Conservation (phyloP, 1,140 invertebrate species). For the Phenacoccus solenopsis region DNA sequence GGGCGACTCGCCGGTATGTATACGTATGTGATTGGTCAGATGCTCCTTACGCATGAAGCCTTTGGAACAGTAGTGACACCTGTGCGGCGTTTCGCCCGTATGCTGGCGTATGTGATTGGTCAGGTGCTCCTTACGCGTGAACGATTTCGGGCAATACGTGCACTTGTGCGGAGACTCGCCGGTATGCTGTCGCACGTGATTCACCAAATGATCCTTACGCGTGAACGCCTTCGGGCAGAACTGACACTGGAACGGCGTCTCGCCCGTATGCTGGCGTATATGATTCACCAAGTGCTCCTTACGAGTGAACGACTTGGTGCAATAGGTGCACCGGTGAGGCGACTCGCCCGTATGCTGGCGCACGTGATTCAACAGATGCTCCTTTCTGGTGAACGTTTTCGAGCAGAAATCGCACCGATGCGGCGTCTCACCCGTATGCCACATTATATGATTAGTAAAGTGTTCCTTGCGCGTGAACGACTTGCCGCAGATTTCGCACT, state of each 20-base stretch:
- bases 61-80: constrained; percentile 55
- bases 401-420: constrained; percentile 70
- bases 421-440: constrained; percentile 47
- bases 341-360: constrained; percentile 49
- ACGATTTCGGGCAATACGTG: constrained; percentile 67
- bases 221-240: constrained; percentile 72
- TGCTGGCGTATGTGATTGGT: constrained; percentile 68
- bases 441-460: constrained; percentile 31
- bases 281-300: constrained; percentile 60
- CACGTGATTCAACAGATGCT: constrained; percentile 65
- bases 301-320: constrained; percentile 72
- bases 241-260: constrained; percentile 69
- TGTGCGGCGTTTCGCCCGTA: constrained; percentile 55
- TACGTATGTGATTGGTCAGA: constrained; percentile 20
- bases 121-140: constrained; percentile 65
- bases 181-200: constrained; percentile 57
- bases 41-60: constrained; percentile 56
- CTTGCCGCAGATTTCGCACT: constrained; percentile 60
- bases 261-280: constrained; percentile 48
- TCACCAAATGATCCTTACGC: constrained; percentile 46
- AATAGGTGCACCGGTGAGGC: constrained; percentile 33
- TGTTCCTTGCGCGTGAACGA: constrained; percentile 31
- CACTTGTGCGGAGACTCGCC: constrained; percentile 40
- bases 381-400: constrained; percentile 67
- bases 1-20: constrained; percentile 19